phyloP scores from a whole-genome alignment of 2,888 invertebrate species.

The Scaptomyza flava region DNA sequence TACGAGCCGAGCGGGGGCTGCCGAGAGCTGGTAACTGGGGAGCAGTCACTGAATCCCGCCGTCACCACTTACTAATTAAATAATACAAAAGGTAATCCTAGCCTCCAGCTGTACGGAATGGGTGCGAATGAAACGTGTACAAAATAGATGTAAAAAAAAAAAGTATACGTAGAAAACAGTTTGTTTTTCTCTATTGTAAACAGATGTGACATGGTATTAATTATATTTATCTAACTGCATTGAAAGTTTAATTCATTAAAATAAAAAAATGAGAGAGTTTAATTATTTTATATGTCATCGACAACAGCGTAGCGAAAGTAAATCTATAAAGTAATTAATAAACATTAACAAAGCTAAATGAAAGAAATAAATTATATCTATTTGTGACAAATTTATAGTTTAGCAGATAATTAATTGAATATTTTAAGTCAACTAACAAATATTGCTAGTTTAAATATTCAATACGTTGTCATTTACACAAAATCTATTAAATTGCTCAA shows the following conservation, averaged over 20 bases:
- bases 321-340: constrained; percentile 3
- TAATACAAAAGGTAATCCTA: constrained; percentile 69
- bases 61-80: constrained; percentile 63
- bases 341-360: not conserved
- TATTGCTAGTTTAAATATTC: not conserved
- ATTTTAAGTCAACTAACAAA: constrained; percentile 2
- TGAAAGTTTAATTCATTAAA: not conserved
- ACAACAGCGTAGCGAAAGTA: not conserved
- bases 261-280: not conserved
- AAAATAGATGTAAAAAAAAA: constrained; percentile 2
- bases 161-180: not conserved
- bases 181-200: constrained; percentile 7
- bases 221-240: not conserved
- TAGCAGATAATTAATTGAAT: constrained; percentile 18
- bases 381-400: not conserved
- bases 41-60: constrained; percentile 27
- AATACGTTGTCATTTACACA: not conserved
- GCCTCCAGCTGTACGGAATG: constrained; percentile 27
- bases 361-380: not conserved
- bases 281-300: not conserved
- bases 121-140: constrained; percentile 9
- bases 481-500: constrained; percentile 35
- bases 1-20: not conserved
- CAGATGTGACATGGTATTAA: constrained; percentile 19
- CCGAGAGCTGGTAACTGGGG: constrained; percentile 8